Percentiles rank a stretch among this genome's conserved stretches.
Conservation (phyloP, 2,888 invertebrate species). For the Zygothrica quintamaculata region DNA sequence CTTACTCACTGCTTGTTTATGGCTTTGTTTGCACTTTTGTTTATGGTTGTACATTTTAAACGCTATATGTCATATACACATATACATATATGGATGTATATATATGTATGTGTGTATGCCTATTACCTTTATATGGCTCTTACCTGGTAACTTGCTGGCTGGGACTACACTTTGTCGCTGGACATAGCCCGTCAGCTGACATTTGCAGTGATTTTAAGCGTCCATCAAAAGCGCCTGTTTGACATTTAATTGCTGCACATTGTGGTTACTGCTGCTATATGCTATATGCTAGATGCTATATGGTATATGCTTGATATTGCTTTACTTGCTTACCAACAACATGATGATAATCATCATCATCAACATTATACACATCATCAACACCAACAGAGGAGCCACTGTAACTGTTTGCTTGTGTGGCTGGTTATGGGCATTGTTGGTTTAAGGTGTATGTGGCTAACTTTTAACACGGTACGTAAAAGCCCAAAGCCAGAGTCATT, state of each 20-base stretch:
- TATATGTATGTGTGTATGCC: slow-evolving; percentile 15
- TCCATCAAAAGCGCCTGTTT: slow-evolving; percentile 74
- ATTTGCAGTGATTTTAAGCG: slow-evolving; percentile 76
- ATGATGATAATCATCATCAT: slow-evolving; percentile 14
- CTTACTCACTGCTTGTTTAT: slow-evolving; percentile 65
- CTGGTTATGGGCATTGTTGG: slow-evolving; percentile 30
- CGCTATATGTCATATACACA: slow-evolving; percentile 46
- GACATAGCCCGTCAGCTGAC: slow-evolving; percentile 53
- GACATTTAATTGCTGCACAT: slow-evolving; percentile 75
- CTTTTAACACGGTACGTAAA: slow-evolving; percentile 63
- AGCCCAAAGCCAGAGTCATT: slow-evolving; percentile 65
- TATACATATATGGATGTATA: slow-evolving; percentile 18
- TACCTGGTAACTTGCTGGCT: slow-evolving; percentile 17
- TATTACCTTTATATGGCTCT: slow-evolving; percentile 45
- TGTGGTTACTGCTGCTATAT: slow-evolving; percentile 41
- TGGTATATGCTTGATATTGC: slow-evolving; percentile 17
- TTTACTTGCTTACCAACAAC: slow-evolving; percentile 25
- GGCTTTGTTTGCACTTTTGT: slow-evolving; percentile 79
- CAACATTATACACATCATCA: slow-evolving; percentile 8
- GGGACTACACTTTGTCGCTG: slow-evolving; percentile 22
- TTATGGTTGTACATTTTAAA: slow-evolving; percentile 80
- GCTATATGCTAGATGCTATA: background rate
- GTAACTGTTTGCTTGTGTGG: slow-evolving; percentile 30
- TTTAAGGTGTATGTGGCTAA: slow-evolving; percentile 56
- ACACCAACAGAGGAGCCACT: slow-evolving; percentile 15